Conservation (phyloP, 2,888 invertebrate genomes). For the Nephrotoma flavescens region DNA sequence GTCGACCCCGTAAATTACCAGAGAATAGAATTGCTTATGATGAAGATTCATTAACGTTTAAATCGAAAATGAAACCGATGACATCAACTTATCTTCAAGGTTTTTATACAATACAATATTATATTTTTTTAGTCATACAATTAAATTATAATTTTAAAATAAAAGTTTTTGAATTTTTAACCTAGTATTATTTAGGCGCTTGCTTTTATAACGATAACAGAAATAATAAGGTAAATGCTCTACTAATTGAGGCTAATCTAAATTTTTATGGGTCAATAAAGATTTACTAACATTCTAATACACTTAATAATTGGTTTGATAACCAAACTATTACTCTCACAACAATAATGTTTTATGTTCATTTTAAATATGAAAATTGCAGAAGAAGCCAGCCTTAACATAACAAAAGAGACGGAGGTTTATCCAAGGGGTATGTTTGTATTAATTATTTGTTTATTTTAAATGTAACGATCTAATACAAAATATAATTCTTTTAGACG, state of each 20-base stretch:
- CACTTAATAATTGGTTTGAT: neutral
- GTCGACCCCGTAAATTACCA: slow-evolving; percentile 33
- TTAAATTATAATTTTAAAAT: neutral
- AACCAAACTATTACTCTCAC: neutral
- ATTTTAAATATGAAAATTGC: slow-evolving; percentile 14
- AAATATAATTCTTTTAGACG: slow-evolving; percentile 21
- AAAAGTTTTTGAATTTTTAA: neutral
- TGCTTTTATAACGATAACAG: neutral
- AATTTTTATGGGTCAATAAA: neutral
- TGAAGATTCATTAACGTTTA: slow-evolving; percentile 53
- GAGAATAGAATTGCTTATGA: slow-evolving; percentile 38
- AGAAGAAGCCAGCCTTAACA: slow-evolving; percentile 60
- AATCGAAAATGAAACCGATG: slow-evolving; percentile 52
- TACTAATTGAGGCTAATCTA: neutral
- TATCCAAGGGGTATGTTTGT: slow-evolving; percentile 25
- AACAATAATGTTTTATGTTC: neutral
- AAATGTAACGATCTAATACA: neutral
- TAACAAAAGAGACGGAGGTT: slow-evolving; percentile 50
- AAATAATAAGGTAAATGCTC: neutral
- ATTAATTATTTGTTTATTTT: neutral
- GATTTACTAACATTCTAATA: neutral
- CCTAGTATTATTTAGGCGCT: neutral
- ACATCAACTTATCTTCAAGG: slow-evolving; percentile 53
- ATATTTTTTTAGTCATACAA: neutral
- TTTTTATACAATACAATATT: slow-evolving; percentile 25